Conservation (phyloP, 2,113 vertebrate genomes). For the Bostrychus sinensis region DNA sequence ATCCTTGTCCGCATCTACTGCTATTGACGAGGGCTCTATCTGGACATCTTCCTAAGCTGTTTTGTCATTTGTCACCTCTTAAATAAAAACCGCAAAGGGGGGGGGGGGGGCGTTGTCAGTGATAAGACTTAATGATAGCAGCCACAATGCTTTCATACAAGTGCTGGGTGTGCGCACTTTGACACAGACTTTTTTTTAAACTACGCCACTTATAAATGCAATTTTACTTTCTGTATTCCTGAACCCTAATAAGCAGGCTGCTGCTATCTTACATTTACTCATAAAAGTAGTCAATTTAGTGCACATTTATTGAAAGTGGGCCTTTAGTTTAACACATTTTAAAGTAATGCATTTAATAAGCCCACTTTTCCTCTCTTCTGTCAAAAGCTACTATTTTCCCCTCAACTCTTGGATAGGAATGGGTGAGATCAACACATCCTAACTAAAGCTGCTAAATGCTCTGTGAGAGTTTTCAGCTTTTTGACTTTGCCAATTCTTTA, state of each 20-base stretch:
- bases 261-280: slow-evolving; percentile 44
- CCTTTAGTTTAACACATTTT: slow-evolving; percentile 66
- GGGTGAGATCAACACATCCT: slow-evolving; percentile 47
- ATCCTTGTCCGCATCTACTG: slow-evolving; percentile 69
- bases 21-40: slow-evolving; percentile 71
- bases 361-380: slow-evolving; percentile 57
- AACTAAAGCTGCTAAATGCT: slow-evolving; percentile 44
- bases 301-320: slow-evolving; percentile 53
- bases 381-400: slow-evolving; percentile 60
- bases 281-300: slow-evolving; percentile 62
- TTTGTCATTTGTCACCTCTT: slow-evolving; percentile 78
- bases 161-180: slow-evolving; percentile 14
- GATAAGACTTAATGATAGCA: slow-evolving; percentile 67
- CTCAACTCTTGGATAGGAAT: slow-evolving; percentile 48
- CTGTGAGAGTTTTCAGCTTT: slow-evolving; percentile 35
- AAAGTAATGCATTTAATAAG: slow-evolving; percentile 74
- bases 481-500: slow-evolving; percentile 43
- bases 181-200: slow-evolving; percentile 36
- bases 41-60: slow-evolving; percentile 77
- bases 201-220: slow-evolving; percentile 46
- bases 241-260: slow-evolving; percentile 40
- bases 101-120: slow-evolving; percentile 33
- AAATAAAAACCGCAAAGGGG: slow-evolving; percentile 58
- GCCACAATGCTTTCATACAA: slow-evolving; percentile 45
- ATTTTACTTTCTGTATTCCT: slow-evolving; percentile 44